These are phyloP conservation scores for Atherix ibis DNA, from an alignment of 2,888 invertebrate genomes.

Conservation along the genomic window DNA sequence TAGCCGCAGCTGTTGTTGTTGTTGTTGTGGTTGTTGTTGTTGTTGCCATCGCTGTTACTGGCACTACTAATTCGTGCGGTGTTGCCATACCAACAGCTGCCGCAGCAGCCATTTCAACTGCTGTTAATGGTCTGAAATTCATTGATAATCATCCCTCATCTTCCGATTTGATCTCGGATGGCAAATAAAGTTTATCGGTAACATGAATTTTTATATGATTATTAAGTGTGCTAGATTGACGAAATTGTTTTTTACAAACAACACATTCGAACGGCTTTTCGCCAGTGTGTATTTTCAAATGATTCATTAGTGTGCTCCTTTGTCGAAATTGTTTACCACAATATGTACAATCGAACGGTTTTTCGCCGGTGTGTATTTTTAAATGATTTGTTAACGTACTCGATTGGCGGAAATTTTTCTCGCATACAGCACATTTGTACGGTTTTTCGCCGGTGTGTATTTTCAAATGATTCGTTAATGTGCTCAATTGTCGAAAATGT, in stretches of 20 bases:
- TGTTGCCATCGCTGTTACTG: too few relatives aligned
- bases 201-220: conserved; percentile 34
- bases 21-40: too few relatives aligned
- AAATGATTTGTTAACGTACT: conserved; percentile 33
- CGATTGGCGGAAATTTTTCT: conserved; percentile 34
- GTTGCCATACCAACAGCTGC: too few relatives aligned
- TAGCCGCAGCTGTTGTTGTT: too few relatives aligned
- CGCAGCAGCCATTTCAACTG: too few relatives aligned
- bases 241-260: conserved; percentile 32
- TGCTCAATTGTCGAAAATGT: conserved; percentile 32
- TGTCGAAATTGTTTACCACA: conserved; percentile 33
- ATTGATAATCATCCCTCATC: conserved; percentile 20
- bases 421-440: conserved; percentile 33
- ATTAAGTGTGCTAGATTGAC: conserved; percentile 32
- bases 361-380: conserved; percentile 33
- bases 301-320: conserved; percentile 27
- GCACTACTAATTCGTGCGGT: too few relatives aligned
- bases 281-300: conserved; percentile 32
- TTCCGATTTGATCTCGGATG: conserved; percentile 32
- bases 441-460: conserved; percentile 33
- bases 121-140: too few relatives aligned
- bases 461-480: conserved; percentile 32
- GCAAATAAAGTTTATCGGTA: conserved; percentile 32
- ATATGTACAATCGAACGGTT: conserved; percentile 31
- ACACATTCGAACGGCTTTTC: conserved; percentile 34